Percentiles rank a stretch among this genome's conserved stretches.
Conservation (phyloP, 1,140 invertebrate species). For the Aphelinus certus region DNA sequence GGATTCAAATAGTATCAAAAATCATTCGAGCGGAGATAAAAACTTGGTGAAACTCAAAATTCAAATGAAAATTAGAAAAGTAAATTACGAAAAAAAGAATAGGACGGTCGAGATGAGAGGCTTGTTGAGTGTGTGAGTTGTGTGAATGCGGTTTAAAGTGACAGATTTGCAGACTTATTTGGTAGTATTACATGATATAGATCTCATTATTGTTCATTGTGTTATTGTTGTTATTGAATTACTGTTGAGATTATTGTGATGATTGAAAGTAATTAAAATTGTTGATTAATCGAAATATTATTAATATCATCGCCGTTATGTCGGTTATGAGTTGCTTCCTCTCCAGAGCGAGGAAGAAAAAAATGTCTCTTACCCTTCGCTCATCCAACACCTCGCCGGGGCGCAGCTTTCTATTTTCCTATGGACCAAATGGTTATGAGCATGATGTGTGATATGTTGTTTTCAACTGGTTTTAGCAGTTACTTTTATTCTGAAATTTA, state of each 20-base stretch:
- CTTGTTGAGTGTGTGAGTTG: conserved; percentile 10
- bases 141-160: conserved; percentile 22
- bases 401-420: conserved; percentile 86
- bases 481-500: background rate
- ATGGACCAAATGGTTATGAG: conserved; percentile 67
- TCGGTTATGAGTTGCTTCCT: conserved; percentile 35
- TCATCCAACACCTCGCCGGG: conserved; percentile 92
- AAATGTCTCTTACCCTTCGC: conserved; percentile 83
- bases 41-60: too few species aligned
- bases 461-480: background rate
- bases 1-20: too few species aligned
- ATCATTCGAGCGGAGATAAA: too few species aligned
- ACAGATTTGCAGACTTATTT: conserved; percentile 50
- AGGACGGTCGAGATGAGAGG: conserved; percentile 40
- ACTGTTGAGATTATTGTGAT: conserved; percentile 12
- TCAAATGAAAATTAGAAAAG: background rate
- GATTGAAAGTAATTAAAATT: background rate
- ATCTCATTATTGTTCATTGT: conserved; percentile 11
- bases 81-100: conserved; percentile 31
- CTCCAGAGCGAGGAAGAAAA: conserved; percentile 41
- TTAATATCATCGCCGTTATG: conserved; percentile 28
- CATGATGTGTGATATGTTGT: conserved; percentile 48
- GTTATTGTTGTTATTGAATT: conserved; percentile 29
- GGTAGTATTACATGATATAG: conserved; percentile 42
- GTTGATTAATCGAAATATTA: conserved; percentile 25